Conservation (phyloP, 1,140 invertebrate species). For the Penaeus indicus region DNA sequence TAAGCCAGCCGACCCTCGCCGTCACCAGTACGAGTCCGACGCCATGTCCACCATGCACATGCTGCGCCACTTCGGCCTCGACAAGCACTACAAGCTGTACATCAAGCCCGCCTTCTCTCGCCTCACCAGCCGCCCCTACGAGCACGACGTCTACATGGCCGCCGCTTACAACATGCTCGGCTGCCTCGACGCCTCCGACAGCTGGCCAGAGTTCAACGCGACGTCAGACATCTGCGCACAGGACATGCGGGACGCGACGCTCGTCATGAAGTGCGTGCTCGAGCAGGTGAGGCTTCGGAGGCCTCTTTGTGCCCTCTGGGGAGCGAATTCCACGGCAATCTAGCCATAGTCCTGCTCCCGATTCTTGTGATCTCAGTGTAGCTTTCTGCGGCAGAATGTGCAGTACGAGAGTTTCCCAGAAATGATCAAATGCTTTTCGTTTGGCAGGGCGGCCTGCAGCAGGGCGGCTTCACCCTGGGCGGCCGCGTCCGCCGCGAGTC, state of each 20-base stretch:
- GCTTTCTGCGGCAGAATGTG: too few species aligned
- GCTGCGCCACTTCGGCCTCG: constrained; percentile 61
- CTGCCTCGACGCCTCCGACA: constrained; percentile 62
- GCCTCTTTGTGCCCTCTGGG: too few species aligned
- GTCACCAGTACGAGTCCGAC: constrained; percentile 65
- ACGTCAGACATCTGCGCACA: constrained; percentile 49
- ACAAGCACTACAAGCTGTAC: constrained; percentile 65
- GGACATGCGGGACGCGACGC: constrained; percentile 60
- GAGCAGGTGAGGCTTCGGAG: constrained; percentile 51
- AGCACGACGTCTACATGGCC: constrained; percentile 64
- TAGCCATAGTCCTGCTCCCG: not conserved
- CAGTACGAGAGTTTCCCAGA: not conserved
- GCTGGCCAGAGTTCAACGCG: constrained; percentile 40
- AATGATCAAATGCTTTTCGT: too few species aligned
- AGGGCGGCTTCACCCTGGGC: constrained; percentile 61
- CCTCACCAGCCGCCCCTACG: constrained; percentile 51
- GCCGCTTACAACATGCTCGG: constrained; percentile 65
- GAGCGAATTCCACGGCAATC: not conserved
- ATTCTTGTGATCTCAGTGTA: not conserved
- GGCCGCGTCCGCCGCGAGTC: constrained; percentile 57
- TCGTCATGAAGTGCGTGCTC: constrained; percentile 65
- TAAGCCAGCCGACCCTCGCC: constrained; percentile 59
- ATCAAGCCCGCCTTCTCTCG: constrained; percentile 59
- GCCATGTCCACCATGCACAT: constrained; percentile 58
- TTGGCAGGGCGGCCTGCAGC: constrained; percentile 53